phyloP scores from a whole-genome alignment of 2,888 invertebrate species.

The Andrena fulva region DNA sequence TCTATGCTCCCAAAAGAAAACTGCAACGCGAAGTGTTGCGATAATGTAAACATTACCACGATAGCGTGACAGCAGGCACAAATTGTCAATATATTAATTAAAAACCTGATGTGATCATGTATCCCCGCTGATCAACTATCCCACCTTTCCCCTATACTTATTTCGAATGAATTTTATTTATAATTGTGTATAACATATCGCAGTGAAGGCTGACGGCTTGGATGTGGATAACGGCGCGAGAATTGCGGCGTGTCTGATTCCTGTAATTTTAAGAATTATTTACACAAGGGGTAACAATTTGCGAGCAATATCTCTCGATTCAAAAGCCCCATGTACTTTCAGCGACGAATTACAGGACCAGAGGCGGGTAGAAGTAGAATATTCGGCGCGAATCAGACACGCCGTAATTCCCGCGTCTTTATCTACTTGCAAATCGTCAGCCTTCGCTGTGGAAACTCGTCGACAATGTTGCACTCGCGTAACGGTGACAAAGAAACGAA shows the following conservation, averaged over 20 bases:
- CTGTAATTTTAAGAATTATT: background rate
- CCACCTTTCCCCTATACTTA: too few relatives aligned
- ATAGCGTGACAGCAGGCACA: too few relatives aligned
- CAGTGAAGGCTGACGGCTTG: too few relatives aligned
- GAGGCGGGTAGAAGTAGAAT: background rate
- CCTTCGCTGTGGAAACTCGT: background rate
- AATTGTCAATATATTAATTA: too few relatives aligned
- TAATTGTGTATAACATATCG: too few relatives aligned
- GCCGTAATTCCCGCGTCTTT: background rate
- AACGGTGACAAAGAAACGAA: constrained; percentile 44
- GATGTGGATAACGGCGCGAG: too few relatives aligned
- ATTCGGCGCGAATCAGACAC: background rate
- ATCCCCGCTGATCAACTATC: too few relatives aligned
- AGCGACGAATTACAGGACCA: background rate
- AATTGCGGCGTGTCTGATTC: too few relatives aligned
- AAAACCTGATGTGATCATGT: too few relatives aligned
- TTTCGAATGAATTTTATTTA: background rate
- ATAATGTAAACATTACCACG: too few relatives aligned
- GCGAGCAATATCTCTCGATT: background rate
- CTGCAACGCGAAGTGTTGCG: too few relatives aligned
- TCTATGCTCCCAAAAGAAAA: too few relatives aligned
- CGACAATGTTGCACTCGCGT: constrained; percentile 7
- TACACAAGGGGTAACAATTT: background rate
- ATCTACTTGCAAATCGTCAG: background rate
- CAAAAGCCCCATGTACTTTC: background rate